Conservation (phyloP, 2,797 vertebrate genomes). For the Lutjanus campechanus region DNA sequence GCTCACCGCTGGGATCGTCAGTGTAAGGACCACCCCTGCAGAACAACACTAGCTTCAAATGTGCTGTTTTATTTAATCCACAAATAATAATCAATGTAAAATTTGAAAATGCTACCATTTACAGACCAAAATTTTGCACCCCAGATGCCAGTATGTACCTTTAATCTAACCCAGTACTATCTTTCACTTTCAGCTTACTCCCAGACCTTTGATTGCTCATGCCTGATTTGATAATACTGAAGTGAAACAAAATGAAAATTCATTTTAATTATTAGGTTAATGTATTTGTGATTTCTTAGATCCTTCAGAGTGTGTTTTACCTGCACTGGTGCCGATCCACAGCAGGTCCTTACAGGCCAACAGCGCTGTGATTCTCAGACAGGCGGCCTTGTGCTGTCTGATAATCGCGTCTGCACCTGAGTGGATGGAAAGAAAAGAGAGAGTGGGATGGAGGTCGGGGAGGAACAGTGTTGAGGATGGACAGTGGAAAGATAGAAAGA, state of each 20-base stretch:
- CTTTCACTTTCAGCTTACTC: background rate
- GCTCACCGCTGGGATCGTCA: constrained; percentile 87
- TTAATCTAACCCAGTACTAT: too few relatives aligned
- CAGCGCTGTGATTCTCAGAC: constrained; percentile 95
- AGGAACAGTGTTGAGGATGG: background rate
- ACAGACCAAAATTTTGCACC: background rate
- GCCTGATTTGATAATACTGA: background rate
- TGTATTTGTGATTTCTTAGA: background rate
- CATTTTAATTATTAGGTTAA: background rate
- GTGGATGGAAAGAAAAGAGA: background rate
- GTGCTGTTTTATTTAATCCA: background rate
- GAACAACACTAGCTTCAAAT: constrained; percentile 3
- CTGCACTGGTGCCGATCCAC: constrained; percentile 97
- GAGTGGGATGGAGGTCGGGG: background rate
- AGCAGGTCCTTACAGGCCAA: constrained; percentile 95
- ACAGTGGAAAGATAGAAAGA: background rate
- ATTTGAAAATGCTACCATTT: background rate
- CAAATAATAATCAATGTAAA: background rate
- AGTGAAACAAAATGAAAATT: background rate
- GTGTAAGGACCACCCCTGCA: constrained; percentile 93
- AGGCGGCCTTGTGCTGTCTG: constrained; percentile 98
- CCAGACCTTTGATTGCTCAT: background rate
- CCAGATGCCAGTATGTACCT: too few relatives aligned
- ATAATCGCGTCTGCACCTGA: constrained; percentile 97
- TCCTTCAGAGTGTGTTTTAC: constrained; percentile 39